phyloP scores from a whole-genome alignment of 2,113 vertebrate species.

The Aldabrachelys gigantea region DNA sequence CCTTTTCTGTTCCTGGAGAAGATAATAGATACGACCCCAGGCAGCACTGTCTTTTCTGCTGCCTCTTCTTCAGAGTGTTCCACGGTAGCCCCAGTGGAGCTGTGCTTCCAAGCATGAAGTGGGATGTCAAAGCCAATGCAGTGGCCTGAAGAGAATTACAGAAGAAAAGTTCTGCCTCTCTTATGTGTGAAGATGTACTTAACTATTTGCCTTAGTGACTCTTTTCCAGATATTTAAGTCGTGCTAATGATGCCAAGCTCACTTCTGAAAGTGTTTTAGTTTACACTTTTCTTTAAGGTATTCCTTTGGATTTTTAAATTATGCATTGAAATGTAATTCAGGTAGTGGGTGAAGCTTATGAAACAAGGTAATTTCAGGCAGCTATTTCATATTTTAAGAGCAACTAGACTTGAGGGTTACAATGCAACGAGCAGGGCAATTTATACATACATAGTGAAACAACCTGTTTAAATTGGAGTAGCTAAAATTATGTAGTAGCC shows the following conservation, averaged over 20 bases:
- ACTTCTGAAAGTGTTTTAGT: not conserved
- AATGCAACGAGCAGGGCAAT: not conserved
- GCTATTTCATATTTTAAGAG: not conserved
- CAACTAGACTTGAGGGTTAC: not conserved
- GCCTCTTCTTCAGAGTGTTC: too few species aligned
- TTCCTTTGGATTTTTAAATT: not conserved
- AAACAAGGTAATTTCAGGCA: not conserved
- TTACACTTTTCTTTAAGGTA: not conserved
- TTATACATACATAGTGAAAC: not conserved
- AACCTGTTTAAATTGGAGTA: not conserved
- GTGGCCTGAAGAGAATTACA: too few species aligned
- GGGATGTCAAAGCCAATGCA: too few species aligned
- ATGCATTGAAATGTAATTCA: not conserved
- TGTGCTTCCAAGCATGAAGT: too few species aligned
- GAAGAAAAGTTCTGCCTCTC: too few species aligned
- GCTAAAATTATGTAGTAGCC: not conserved
- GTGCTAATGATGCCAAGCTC: not conserved
- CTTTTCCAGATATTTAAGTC: not conserved
- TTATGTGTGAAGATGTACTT: too few species aligned
- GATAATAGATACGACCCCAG: too few species aligned
- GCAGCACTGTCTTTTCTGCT: too few species aligned
- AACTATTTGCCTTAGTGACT: not conserved
- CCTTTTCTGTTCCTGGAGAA: too few species aligned
- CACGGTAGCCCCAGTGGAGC: too few species aligned
- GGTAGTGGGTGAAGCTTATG: not conserved